phyloP scores from a whole-genome alignment of 2,797 vertebrate species.

The Mormyrus hasselquistii region DNA sequence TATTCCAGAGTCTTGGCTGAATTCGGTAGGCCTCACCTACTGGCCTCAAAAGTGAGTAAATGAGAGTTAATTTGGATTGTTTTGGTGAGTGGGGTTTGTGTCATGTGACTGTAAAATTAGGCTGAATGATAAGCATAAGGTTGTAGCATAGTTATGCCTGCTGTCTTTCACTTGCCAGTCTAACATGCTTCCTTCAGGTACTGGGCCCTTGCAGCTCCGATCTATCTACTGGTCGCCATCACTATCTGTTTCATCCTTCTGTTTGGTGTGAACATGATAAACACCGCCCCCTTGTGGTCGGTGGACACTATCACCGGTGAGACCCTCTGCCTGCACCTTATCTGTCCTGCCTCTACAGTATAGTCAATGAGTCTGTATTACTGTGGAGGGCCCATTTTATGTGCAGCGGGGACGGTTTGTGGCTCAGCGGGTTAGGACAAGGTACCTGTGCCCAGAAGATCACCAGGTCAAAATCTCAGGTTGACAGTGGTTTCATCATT shows the following conservation, averaged over 20 bases:
- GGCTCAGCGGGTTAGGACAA: background rate
- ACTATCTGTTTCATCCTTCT: constrained; percentile 63
- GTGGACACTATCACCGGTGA: constrained; percentile 85
- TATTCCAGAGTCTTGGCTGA: constrained; percentile 84
- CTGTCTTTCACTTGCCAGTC: background rate
- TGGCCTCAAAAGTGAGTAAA: constrained; percentile 92
- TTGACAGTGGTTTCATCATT: background rate
- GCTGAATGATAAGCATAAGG: background rate
- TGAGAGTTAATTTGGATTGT: background rate
- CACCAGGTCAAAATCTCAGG: background rate
- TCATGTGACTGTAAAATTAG: background rate
- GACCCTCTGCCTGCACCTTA: background rate
- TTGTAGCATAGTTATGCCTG: background rate
- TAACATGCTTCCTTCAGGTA: constrained; percentile 62
- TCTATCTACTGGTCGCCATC: constrained; percentile 76
- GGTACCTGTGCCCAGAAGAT: background rate
- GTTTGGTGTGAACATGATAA: constrained; percentile 89
- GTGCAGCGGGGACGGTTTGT: background rate
- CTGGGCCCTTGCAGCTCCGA: constrained; percentile 83
- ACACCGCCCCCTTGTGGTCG: constrained; percentile 79
- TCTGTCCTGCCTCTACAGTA: background rate
- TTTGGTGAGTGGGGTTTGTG: background rate
- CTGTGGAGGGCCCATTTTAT: background rate
- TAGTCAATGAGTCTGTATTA: background rate
- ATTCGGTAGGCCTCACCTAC: constrained; percentile 83